Evolutionary conservation across 2,113 vertebrate genomes (phyloP), one percentile per base, ranked within the genome.

Genomic region (Sminthopsis crassicaudata): DNA sequence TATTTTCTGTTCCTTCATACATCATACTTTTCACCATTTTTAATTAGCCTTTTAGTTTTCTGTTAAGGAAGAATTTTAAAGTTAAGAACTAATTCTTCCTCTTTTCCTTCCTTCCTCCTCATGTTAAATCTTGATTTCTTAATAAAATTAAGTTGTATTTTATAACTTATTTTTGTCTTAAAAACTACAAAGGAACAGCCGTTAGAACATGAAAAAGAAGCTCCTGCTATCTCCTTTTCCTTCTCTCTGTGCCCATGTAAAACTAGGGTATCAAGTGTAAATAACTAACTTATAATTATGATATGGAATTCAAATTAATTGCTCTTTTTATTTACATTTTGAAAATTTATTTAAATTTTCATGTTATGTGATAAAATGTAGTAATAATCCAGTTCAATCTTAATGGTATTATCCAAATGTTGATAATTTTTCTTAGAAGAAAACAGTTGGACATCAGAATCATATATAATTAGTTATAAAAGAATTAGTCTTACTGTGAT

Each of bases 361-460:
- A 94, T 46, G 53, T 48, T 48, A 48, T 94, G 26, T 92, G 46
- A 92, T 2, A n/a, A 92, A 96, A 36, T 93, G 19, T 46, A 96
- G 22, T 90, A 91, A 16, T 93, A 94, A 96, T 96, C 90, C 96
- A 90, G 90, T 96, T 19, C 42, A 96, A 92, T 94, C 30, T 92
- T 94, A 95, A 90, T 94, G 76, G 52, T 93, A 24, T 92, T 91
- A 57, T 95, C 91, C 95, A 90, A 90, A 53, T 93, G 0, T 1
- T 95, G 94, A 24, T 48, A 55, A n/a, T 91, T 97, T 97, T 93
- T 53, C 52, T 96, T 26, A 90, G 96, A 96, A 90, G 16, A 91
- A 92, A 42, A 88, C 76, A 95, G 95, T 48, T 52, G 91, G 46
- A 92, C 91, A 8, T 94, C 96, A 76, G 50, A 92, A 95, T 93